These are phyloP conservation scores for Lasioglossum figueresi DNA, from an alignment of 2,888 invertebrate species.

Conservation along the genomic window DNA sequence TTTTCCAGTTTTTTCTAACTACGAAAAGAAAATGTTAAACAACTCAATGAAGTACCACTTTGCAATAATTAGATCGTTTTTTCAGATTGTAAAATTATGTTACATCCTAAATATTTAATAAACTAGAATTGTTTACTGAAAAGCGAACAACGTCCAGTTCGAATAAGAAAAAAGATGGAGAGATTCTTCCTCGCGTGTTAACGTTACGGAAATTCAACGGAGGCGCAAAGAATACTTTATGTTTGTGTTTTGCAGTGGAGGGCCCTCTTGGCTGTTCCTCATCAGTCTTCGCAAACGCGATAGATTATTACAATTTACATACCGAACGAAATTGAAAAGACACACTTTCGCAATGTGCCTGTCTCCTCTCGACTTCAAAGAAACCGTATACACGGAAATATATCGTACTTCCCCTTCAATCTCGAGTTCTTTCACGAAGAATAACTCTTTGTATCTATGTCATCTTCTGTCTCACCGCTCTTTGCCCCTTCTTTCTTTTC, in stretches of 20 bases:
- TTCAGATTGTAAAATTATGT: too few relatives aligned
- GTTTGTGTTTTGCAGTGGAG: neutral
- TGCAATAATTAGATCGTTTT: too few relatives aligned
- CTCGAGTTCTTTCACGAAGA: constrained; percentile 50
- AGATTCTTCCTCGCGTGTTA: neutral
- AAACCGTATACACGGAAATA: constrained; percentile 42
- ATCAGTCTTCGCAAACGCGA: neutral
- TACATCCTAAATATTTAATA: too few relatives aligned
- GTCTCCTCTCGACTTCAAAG: constrained; percentile 30
- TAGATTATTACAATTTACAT: constrained; percentile 32
- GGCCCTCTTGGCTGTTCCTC: neutral
- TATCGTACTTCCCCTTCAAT: constrained; percentile 41
- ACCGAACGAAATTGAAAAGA: constrained; percentile 20
- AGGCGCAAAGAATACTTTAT: neutral
- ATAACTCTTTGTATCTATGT: constrained; percentile 56
- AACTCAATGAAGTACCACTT: too few relatives aligned
- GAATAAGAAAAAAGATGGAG: neutral
- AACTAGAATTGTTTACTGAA: too few relatives aligned
- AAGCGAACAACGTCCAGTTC: neutral
- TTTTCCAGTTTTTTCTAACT: too few relatives aligned
- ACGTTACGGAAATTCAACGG: neutral
- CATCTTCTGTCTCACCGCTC: constrained; percentile 39
- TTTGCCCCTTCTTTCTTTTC: constrained; percentile 16
- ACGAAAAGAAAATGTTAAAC: too few relatives aligned
- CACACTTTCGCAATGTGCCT: constrained; percentile 22